Base-by-base conservation (phyloP, 2,888 invertebrate species). In the Meloe dianella region DNA sequence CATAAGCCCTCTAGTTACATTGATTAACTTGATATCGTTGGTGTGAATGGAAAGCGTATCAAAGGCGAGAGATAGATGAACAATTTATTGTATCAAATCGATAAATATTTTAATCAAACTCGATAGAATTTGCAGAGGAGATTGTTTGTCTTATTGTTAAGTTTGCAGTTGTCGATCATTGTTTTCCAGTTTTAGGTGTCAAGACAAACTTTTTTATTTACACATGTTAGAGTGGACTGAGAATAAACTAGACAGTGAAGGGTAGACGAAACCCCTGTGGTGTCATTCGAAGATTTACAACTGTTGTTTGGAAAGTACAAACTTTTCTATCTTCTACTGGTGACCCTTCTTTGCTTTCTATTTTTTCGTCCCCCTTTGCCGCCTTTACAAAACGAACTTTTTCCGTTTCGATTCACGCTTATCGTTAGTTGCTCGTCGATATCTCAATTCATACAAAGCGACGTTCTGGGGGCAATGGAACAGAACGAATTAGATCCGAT, bases 251-350 rank as follows among this genome's bases (percentile, higher is more conserved):
- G 30, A 66, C 12, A 24, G 24, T 51, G 51, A 51, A 24, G 51
- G 64, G 41, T 68, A 67, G 57, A 22, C 51, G 64, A 71, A 63
- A 72, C 70, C 73, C 70, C 74, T 65, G 70, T 71, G 75, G 74
- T 74, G 75, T 74, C 74, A 74, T 75, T 75, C 71, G 69, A 73
- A 73, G 74, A 75, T 75, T 74, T 75, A 75, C 73, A 74, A 73
- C 74, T 72, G 74, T 69, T 66, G 75, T 73, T 71, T 71, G 71
- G 66, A 74, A 70, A 71, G 72, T 72, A 75, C 74, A 72, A 75
- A 75, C 68, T 75, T 75, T 74, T 75, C 73, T 72, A 75, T 75
- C 75, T 73, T 69, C 71, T 68, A 59, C 59, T 62, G 67, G 72
- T 75, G 72, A 70, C 72, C 74, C 72, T 72, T 70, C 69, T 68